These are phyloP conservation scores for Meandrina meandrites DNA, from an alignment of 92 coral and sea anemone species.

Conservation along the genomic window DNA sequence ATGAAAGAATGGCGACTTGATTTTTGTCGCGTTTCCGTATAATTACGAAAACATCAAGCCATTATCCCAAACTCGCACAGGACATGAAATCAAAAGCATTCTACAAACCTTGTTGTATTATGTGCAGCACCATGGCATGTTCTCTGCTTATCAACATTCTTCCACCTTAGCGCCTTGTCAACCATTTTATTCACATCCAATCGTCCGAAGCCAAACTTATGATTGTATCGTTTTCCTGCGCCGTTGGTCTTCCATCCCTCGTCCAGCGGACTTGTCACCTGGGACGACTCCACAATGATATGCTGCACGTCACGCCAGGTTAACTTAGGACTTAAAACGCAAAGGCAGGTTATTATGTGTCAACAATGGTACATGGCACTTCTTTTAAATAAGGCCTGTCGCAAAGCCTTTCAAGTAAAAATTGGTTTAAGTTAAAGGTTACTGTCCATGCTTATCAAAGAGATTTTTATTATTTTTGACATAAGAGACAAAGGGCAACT, in stretches of 20 bases:
- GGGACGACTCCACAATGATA: constrained; percentile 82
- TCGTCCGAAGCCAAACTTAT: constrained; percentile 85
- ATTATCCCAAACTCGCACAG: background rate
- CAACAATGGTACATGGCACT: background rate
- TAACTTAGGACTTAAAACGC: constrained; percentile 59
- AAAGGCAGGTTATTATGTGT: background rate
- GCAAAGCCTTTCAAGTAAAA: background rate
- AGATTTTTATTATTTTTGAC: background rate
- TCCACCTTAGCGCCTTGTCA: constrained; percentile 73
- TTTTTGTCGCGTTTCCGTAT: too few relatives aligned
- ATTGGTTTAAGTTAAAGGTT: background rate
- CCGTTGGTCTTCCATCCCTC: constrained; percentile 90
- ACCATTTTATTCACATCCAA: constrained; percentile 78
- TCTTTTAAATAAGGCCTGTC: background rate
- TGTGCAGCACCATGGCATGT: constrained; percentile 65
- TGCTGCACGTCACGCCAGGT: constrained; percentile 91
- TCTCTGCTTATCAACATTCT: constrained; percentile 69
- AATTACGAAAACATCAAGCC: background rate
- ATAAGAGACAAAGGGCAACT: background rate
- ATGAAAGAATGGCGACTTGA: too few relatives aligned
- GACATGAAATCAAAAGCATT: background rate
- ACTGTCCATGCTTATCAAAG: background rate
- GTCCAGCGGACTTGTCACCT: constrained; percentile 80
- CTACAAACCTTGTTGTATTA: constrained; percentile 53
- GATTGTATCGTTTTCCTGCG: constrained; percentile 81